Evolutionary conservation across 1,140 invertebrate genomes (phyloP).

Genomic region (Pseudachorutes palmiensis): DNA sequence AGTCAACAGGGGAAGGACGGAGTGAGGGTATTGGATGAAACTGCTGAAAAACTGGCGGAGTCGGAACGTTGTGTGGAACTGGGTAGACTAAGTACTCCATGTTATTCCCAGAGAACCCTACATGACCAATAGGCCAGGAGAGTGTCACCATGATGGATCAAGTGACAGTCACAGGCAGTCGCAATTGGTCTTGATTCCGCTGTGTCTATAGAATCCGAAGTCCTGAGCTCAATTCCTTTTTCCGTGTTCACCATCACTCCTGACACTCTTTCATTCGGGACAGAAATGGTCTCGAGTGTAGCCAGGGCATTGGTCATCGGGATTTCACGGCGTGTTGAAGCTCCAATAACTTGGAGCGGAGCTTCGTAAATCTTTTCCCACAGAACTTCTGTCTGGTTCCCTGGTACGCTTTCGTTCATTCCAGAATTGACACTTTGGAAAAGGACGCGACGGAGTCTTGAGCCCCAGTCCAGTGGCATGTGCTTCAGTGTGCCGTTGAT

Average conservation of each 20-base stretch:
- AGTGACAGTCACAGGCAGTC: background rate
- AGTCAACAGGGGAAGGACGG: background rate
- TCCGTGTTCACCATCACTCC: background rate
- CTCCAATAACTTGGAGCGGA: background rate
- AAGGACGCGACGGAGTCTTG: background rate
- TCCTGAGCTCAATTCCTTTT: background rate
- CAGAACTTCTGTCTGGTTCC: background rate
- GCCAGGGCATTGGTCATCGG: background rate
- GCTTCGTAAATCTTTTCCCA: slow-evolving; percentile 6
- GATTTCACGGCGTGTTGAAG: background rate
- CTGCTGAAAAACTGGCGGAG: background rate
- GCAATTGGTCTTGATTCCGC: background rate
- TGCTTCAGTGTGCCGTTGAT: background rate
- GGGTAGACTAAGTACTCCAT: background rate
- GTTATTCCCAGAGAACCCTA: slow-evolving; percentile 3
- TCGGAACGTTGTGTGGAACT: slow-evolving; percentile 1
- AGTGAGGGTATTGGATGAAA: background rate
- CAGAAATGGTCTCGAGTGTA: background rate
- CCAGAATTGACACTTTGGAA: background rate
- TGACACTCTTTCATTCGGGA: background rate
- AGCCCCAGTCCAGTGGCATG: background rate
- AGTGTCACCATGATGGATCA: background rate
- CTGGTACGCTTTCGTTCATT: background rate
- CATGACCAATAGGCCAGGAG: background rate
- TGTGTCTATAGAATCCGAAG: background rate